phyloP scores from a whole-genome alignment of 2,888 invertebrate species.

The Tridacna crocea region DNA sequence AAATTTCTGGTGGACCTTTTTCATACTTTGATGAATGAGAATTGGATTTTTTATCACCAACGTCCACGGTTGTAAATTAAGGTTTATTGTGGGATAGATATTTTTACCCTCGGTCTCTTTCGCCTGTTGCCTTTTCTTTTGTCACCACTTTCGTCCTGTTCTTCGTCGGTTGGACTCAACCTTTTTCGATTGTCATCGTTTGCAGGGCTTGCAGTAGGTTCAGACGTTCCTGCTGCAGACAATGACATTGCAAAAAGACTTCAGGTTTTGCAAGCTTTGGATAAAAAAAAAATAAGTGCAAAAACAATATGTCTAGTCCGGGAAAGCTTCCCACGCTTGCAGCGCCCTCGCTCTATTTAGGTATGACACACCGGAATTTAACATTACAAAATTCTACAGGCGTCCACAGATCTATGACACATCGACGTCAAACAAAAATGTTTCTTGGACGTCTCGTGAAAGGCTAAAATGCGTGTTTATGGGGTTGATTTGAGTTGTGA shows the following conservation, averaged over 20 bases:
- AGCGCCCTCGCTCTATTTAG: slow-evolving; percentile 13
- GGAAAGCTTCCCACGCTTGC: not conserved
- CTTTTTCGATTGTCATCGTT: slow-evolving; percentile 55
- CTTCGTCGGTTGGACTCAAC: slow-evolving; percentile 54
- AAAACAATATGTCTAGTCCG: slow-evolving; percentile 6
- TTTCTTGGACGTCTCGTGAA: too few species aligned
- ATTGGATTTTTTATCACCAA: too few species aligned
- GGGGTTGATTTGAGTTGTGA: too few species aligned
- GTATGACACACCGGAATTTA: not conserved
- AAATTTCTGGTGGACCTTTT: too few species aligned
- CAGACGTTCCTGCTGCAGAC: slow-evolving; percentile 33
- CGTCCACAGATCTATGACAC: too few species aligned
- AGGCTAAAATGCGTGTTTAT: too few species aligned
- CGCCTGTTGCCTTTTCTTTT: slow-evolving; percentile 56
- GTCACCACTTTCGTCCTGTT: slow-evolving; percentile 49
- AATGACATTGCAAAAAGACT: slow-evolving; percentile 35
- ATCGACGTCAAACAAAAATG: too few species aligned
- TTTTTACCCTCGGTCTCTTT: slow-evolving; percentile 45
- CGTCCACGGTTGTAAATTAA: too few species aligned
- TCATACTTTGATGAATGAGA: too few species aligned
- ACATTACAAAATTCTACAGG: not conserved
- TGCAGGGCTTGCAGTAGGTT: slow-evolving; percentile 38
- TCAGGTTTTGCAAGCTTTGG: not conserved
- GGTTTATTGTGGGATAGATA: not conserved
- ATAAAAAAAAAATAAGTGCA: not conserved